These are phyloP conservation scores for Manacus vitellinus DNA, from an alignment of 2,113 vertebrate genomes.

Conservation along the genomic window DNA sequence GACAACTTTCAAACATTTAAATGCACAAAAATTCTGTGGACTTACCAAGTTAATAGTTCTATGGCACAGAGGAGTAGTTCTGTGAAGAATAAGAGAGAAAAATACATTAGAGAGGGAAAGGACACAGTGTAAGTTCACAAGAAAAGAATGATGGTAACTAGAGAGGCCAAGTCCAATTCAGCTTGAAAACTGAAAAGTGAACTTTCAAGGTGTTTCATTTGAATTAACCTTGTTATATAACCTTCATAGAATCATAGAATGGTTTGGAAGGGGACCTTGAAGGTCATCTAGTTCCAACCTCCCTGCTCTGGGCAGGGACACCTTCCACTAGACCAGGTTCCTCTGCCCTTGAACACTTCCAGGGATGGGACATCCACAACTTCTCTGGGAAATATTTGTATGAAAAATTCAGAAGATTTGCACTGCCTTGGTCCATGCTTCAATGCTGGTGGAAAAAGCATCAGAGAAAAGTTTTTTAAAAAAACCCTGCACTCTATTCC, in stretches of 20 bases:
- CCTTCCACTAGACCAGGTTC: background rate
- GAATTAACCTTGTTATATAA: background rate
- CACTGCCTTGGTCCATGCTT: background rate
- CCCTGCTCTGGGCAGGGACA: background rate
- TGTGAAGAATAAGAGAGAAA: background rate
- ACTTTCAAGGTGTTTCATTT: background rate
- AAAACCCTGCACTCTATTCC: background rate
- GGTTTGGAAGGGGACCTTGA: background rate
- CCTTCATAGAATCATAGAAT: background rate
- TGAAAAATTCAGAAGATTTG: background rate
- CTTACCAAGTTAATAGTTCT: background rate
- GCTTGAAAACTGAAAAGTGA: background rate
- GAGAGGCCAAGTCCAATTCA: background rate
- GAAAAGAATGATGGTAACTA: background rate
- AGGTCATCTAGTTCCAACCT: background rate
- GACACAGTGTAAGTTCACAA: background rate
- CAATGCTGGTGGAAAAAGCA: background rate
- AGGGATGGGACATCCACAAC: background rate
- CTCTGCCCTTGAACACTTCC: background rate
- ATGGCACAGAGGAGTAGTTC: background rate
- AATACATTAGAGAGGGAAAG: background rate
- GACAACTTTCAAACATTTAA: background rate
- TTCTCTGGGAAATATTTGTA: background rate
- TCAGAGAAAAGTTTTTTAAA: background rate
- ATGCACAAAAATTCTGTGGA: background rate